Evolutionary conservation across 1,140 invertebrate species (phyloP).

Genomic region (Hermetia illucens): DNA sequence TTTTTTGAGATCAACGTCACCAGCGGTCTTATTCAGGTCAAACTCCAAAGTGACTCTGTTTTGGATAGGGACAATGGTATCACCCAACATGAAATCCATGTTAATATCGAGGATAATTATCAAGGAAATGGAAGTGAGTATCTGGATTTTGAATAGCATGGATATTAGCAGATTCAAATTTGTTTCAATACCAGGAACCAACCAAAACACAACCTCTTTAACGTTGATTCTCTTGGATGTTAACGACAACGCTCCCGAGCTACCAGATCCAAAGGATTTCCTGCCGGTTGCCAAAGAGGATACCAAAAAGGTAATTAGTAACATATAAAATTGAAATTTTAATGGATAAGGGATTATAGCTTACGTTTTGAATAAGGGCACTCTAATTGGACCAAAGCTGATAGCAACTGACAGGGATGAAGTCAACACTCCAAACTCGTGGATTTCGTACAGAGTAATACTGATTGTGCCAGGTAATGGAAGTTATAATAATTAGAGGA

Average conservation of each 20-base stretch:
- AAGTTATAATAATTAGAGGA: too few relatives aligned
- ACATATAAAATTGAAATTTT: slow-evolving; percentile 2
- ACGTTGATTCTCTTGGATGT: slow-evolving; percentile 35
- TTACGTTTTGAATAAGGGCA: slow-evolving; percentile 19
- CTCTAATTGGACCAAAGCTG: slow-evolving; percentile 20
- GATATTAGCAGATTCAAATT: slow-evolving; percentile 1
- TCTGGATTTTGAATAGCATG: too few relatives aligned
- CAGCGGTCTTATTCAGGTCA: slow-evolving; percentile 28
- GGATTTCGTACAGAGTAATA: slow-evolving; percentile 32
- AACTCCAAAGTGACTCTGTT: slow-evolving; percentile 23
- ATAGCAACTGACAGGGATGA: slow-evolving; percentile 34
- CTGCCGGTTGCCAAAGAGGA: slow-evolving; percentile 31
- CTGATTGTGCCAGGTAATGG: slow-evolving; percentile 9
- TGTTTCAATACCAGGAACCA: slow-evolving; percentile 24
- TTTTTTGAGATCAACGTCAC: slow-evolving; percentile 33
- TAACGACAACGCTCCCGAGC: slow-evolving; percentile 37
- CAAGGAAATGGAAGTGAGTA: slow-evolving; percentile 31
- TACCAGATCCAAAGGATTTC: slow-evolving; percentile 21
- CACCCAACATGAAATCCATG: slow-evolving; percentile 29
- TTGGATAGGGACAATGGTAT: slow-evolving; percentile 35
- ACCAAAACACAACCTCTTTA: slow-evolving; percentile 16
- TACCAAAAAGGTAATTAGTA: slow-evolving; percentile 25
- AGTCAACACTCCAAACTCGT: slow-evolving; percentile 33
- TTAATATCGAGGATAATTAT: slow-evolving; percentile 36
- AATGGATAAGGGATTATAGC: too few relatives aligned